Percentiles rank a stretch among this genome's conserved stretches.
Conservation (phyloP, 2,113 vertebrate genomes). For the Lasiurus cinereus region DNA sequence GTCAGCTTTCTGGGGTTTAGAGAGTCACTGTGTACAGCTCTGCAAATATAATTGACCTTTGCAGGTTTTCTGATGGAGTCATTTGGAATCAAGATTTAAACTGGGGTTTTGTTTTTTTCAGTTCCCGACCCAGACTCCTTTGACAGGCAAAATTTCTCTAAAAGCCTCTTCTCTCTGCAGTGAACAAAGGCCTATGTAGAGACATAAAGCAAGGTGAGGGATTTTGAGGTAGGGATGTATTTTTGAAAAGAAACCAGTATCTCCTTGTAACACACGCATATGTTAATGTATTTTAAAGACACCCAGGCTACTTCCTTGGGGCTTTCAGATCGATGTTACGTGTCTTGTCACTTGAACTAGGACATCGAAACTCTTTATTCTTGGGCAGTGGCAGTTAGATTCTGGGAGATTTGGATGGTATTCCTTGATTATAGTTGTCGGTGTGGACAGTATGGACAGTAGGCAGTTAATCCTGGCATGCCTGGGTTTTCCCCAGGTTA, state of each 20-base stretch:
- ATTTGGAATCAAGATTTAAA: neutral
- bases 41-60: rapidly evolving
- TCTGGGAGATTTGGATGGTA: neutral
- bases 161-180: neutral
- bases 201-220: neutral
- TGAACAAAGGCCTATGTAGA: neutral
- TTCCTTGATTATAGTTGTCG: neutral
- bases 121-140: neutral
- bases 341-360: neutral
- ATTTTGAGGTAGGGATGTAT: neutral
- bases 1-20: neutral
- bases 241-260: neutral
- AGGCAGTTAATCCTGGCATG: neutral
- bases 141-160: neutral
- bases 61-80: slow-evolving; percentile 1
- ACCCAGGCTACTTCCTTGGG: neutral
- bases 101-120: slow-evolving; percentile 36
- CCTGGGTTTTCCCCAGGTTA: rapidly evolving
- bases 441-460: neutral
- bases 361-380: neutral
- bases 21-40: neutral
- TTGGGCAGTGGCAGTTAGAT: neutral
- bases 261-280: neutral
- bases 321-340: neutral
- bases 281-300: slow-evolving; percentile 42